Evolutionary conservation across 1,140 invertebrate species (phyloP).

Genomic region (Oscheius sp.): DNA sequence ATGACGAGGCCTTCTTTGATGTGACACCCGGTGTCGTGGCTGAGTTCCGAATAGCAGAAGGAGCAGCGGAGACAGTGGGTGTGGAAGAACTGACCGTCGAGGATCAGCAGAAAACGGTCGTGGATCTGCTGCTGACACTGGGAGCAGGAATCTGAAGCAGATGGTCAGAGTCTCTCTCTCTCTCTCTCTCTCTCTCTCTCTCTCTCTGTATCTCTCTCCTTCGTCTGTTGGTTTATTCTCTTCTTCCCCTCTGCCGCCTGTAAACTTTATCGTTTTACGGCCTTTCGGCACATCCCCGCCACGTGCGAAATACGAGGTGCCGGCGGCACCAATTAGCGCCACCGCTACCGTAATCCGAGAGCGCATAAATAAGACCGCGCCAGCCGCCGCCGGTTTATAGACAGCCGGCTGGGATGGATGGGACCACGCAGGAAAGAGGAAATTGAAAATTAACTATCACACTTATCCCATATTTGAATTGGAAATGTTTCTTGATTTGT

Average conservation of each 20-base stretch:
- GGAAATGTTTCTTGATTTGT: too few species aligned
- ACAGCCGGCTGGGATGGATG: too few species aligned
- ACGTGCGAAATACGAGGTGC: conserved; percentile 11
- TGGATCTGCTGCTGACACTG: not conserved
- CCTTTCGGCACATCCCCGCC: too few species aligned
- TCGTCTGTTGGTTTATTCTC: not conserved
- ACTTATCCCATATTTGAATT: too few species aligned
- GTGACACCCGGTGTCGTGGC: not conserved
- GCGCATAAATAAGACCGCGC: not conserved
- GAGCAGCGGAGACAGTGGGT: not conserved
- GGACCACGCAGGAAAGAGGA: too few species aligned
- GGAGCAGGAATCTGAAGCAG: not conserved
- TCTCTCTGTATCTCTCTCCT: not conserved
- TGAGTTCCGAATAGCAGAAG: not conserved
- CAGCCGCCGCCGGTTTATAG: not conserved
- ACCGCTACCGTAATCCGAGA: not conserved
- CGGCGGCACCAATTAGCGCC: not conserved
- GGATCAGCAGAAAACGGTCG: not conserved
- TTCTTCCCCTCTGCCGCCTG: not conserved
- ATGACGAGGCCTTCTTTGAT: conserved; percentile 1
- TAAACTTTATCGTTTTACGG: conserved; percentile 11
- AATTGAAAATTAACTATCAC: too few species aligned
- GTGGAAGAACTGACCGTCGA: not conserved
- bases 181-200: not conserved
- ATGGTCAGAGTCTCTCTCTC: not conserved